phyloP scores from a whole-genome alignment of 2,113 vertebrate genomes.

The Rhodinocichla rosea region DNA sequence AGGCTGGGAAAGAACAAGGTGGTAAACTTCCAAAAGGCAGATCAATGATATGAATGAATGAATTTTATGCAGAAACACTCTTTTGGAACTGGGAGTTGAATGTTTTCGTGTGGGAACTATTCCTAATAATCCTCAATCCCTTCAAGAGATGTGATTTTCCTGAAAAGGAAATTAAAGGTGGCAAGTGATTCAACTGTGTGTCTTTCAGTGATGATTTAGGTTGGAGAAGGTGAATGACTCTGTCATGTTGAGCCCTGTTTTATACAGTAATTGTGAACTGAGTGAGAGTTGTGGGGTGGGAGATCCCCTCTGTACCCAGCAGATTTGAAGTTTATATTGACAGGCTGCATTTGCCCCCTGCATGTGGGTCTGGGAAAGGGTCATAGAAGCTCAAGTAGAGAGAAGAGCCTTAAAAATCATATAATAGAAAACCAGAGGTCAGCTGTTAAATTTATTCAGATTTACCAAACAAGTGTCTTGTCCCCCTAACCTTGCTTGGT shows the following conservation, averaged over 20 bases:
- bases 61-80: not conserved
- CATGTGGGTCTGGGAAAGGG: not conserved
- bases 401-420: not conserved
- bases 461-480: not conserved
- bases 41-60: not conserved
- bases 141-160: not conserved
- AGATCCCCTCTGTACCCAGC: not conserved
- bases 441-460: not conserved
- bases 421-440: not conserved
- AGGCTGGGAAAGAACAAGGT: not conserved
- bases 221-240: not conserved
- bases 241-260: not conserved
- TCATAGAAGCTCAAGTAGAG: not conserved
- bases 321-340: not conserved
- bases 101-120: not conserved
- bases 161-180: not conserved
- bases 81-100: not conserved
- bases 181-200: not conserved
- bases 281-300: not conserved
- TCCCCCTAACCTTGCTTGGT: too few relatives aligned
- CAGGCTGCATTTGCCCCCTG: not conserved
- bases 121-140: not conserved
- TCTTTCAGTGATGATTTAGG: not conserved
- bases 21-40: not conserved
- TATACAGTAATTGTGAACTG: not conserved